These are phyloP conservation scores for Holacanthus passer DNA, from an alignment of 2,113 vertebrate genomes.

Conservation along the genomic window DNA sequence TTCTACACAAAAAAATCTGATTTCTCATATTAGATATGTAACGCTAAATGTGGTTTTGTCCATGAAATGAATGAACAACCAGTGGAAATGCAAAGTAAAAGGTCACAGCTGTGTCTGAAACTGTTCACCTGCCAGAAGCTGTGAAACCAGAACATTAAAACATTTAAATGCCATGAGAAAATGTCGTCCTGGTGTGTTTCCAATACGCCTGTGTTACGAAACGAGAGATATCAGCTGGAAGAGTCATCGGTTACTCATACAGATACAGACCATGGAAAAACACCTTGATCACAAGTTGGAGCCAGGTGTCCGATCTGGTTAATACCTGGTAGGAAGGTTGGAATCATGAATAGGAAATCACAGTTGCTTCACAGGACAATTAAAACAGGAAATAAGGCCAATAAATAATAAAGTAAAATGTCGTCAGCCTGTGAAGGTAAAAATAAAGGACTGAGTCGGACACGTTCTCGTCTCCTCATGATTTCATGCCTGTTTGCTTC, in stretches of 20 bases:
- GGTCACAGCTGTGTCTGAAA: neutral
- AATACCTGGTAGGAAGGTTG: neutral
- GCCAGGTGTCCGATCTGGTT: neutral
- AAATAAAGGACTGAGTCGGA: neutral
- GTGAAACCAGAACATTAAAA: neutral
- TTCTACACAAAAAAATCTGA: neutral
- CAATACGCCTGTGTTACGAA: neutral
- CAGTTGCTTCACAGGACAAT: neutral
- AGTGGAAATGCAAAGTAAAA: neutral
- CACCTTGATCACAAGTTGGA: no score
- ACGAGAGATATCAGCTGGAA: neutral
- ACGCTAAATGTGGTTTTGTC: neutral
- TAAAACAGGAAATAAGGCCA: neutral
- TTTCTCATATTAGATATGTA: neutral
- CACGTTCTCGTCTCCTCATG: neutral
- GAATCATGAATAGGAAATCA: neutral
- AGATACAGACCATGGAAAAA: no score
- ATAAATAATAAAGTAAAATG: neutral
- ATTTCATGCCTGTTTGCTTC: slow-evolving; percentile 44
- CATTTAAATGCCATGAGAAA: neutral
- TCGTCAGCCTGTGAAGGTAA: neutral
- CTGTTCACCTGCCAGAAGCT: neutral
- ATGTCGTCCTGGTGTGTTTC: neutral
- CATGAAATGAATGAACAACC: neutral
- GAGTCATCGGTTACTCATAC: neutral